Conservation (phyloP, 2,888 invertebrate species). For the Ophion slaviceki region DNA sequence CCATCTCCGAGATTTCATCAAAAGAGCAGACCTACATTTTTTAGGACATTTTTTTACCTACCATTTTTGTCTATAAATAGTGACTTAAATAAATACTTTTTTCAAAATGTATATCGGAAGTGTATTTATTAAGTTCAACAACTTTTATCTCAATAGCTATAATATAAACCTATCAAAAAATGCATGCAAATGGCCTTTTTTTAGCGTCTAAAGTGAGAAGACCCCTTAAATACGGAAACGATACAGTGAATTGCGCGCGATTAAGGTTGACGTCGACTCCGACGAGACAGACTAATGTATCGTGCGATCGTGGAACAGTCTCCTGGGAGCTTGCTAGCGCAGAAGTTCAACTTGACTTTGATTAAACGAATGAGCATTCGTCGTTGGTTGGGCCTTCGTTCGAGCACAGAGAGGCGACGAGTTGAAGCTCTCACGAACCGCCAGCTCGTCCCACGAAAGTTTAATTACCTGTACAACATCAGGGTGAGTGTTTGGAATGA, state of each 20-base stretch:
- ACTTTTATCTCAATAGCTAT: no score
- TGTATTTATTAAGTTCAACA: no score
- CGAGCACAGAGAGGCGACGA: constrained; percentile 9
- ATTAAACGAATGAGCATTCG: constrained; percentile 52
- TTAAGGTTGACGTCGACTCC: constrained; percentile 36
- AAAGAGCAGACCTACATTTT: no score
- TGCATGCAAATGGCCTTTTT: no score
- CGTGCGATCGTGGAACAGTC: not conserved
- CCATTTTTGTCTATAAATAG: no score
- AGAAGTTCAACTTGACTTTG: constrained; percentile 59
- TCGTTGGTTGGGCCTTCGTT: constrained; percentile 50
- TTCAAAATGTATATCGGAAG: no score
- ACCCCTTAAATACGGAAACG: constrained; percentile 4
- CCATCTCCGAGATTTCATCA: no score
- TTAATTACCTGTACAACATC: constrained; percentile 73
- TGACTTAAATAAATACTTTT: no score
- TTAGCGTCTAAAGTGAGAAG: no score
- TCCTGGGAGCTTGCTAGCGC: constrained; percentile 3
- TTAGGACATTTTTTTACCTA: no score
- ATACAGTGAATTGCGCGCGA: not conserved
- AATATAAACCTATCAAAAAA: no score
- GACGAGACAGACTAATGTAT: constrained; percentile 34
- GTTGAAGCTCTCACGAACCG: constrained; percentile 40
- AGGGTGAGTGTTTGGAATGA: constrained; percentile 42
- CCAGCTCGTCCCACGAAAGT: constrained; percentile 66